Percentiles rank a stretch among this genome's conserved stretches.
Conservation (phyloP, 2,888 invertebrate species). For the Cephus pygmeus region DNA sequence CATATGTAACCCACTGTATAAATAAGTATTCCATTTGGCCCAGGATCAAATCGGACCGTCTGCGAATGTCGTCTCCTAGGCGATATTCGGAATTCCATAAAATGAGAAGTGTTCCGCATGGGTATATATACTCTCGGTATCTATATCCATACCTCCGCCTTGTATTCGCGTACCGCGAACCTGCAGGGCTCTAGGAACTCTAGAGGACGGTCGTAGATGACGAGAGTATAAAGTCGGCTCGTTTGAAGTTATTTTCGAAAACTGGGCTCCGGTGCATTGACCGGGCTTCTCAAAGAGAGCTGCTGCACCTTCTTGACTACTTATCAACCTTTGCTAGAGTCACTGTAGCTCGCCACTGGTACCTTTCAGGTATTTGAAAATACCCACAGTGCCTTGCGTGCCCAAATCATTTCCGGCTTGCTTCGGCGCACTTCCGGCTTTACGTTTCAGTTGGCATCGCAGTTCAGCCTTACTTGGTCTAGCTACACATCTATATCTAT, state of each 20-base stretch:
- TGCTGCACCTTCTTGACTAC: not conserved
- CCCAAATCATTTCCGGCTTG: not conserved
- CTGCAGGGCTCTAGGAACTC: not conserved
- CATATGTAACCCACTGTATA: constrained; percentile 19
- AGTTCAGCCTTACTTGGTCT: not conserved
- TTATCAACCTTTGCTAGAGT: not conserved
- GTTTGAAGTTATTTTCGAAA: constrained; percentile 58
- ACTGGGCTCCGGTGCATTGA: constrained; percentile 59
- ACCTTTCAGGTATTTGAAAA: not conserved
- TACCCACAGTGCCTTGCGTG: not conserved
- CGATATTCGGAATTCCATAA: constrained; percentile 54
- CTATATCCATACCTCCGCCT: not conserved
- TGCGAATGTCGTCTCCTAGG: constrained; percentile 48
- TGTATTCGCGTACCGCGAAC: not conserved
- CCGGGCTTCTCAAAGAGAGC: constrained; percentile 30
- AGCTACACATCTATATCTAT: not conserved
- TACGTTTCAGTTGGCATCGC: not conserved
- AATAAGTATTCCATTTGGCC: constrained; percentile 46
- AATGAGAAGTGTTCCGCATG: constrained; percentile 23
- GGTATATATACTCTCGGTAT: not conserved
- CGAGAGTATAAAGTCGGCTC: constrained; percentile 8
- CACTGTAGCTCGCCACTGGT: not conserved
- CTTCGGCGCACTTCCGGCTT: not conserved
- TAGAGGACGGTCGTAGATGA: not conserved
- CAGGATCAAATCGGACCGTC: constrained; percentile 52